phyloP scores from a whole-genome alignment of 2,797 vertebrate species.

The Kryptopterus vitreolus region DNA sequence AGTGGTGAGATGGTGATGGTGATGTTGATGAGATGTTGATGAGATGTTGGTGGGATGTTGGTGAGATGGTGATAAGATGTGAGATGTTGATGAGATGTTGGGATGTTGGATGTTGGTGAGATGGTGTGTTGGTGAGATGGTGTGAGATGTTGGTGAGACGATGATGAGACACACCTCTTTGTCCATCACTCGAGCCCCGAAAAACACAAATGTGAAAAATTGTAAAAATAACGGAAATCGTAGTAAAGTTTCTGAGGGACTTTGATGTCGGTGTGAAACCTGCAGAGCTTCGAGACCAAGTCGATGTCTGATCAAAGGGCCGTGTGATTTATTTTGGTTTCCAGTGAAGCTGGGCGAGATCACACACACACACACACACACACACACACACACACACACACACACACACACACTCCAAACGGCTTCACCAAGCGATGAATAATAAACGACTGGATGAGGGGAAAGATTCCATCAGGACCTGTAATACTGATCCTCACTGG shows the following conservation, averaged over 20 bases:
- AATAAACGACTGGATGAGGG: neutral
- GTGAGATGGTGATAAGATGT: too few relatives aligned
- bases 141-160: too few relatives aligned
- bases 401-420: neutral
- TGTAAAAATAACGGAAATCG: neutral
- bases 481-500: neutral
- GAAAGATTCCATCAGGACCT: neutral
- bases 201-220: neutral
- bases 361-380: too few relatives aligned
- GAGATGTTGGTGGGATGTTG: too few relatives aligned
- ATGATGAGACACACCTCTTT: neutral
- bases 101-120: too few relatives aligned
- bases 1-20: too few relatives aligned
- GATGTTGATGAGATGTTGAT: too few relatives aligned
- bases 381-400: too few relatives aligned
- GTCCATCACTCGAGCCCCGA: neutral
- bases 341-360: neutral
- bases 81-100: too few relatives aligned
- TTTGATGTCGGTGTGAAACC: neutral
- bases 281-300: neutral
- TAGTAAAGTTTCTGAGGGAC: neutral
- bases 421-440: neutral
- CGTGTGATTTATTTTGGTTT: neutral
- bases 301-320: conserved; percentile 13
- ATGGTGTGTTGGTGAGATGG: too few relatives aligned